Evolutionary conservation across 2,797 vertebrate species (phyloP), one percentile per base, ranked within the genome.

Genomic region (Acomys russatus): DNA sequence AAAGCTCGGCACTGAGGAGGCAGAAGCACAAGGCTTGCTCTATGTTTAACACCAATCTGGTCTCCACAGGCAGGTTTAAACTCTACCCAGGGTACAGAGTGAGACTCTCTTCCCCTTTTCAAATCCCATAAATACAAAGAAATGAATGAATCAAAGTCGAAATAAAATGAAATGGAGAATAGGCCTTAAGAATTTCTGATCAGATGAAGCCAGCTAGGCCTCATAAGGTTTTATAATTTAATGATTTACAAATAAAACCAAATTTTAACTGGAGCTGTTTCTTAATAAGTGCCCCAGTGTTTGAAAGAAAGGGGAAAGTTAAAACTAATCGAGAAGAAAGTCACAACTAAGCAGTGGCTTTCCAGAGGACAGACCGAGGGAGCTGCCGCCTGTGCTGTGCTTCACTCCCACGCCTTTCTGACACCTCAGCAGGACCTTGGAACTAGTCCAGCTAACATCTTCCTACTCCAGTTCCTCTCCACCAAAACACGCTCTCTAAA

Each of bases 221-320:
- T 79, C 59, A 73, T 20, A 25, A 61, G 35, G 17, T 17, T 35
- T 86, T 76, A 88, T 33, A 30, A 6, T 63, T 82, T 54, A 14
- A 68, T 88, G 61, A 82, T 88, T 80, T 76, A 20, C 14, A 76
- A 83, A 82, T 54, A 80, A 23, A 95, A 93, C 33, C 33, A 71
- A 80, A 84, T 66, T 38, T 74, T n/a, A 49, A 6, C 51, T 84
- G 12, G 28, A 33, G 10, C 25, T 44, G 54, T 30, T 23, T 25
- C 30, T 63, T 76, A 30, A 77, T 12, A 12, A 82, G 20, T 56
- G 44, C 9, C 6, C 25, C 23, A 12, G 68, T 49, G 22, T 51
- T 35, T 22, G 30, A 61, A 63, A 56, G 17, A 76, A 22, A 7
- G 74, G 44, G 4, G 4, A 73, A 35, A 49, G 1, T n/a, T 59